These are phyloP conservation scores for Carassius gibelio DNA, from an alignment of 2,113 vertebrate genomes.

Conservation along the genomic window DNA sequence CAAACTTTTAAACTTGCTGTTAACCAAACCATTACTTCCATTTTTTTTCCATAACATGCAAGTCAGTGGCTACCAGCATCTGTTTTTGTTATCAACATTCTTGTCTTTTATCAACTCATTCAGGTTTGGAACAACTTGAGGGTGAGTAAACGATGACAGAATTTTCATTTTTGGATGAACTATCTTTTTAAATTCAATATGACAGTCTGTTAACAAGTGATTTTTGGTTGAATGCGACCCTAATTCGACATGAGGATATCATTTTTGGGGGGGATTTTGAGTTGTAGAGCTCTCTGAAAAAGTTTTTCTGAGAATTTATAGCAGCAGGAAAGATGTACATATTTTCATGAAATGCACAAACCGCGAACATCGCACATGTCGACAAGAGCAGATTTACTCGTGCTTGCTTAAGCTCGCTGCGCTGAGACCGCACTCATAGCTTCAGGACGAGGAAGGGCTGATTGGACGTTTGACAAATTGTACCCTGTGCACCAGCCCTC, in stretches of 20 bases:
- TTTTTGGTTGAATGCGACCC: neutral
- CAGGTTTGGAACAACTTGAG: neutral
- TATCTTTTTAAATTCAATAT: neutral
- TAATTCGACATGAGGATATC: neutral
- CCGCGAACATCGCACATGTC: slow-evolving; percentile 2
- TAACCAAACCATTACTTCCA: too few species aligned
- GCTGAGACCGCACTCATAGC: slow-evolving; percentile 36
- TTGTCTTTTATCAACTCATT: neutral
- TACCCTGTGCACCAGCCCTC: slow-evolving; percentile 40
- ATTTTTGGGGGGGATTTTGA: neutral
- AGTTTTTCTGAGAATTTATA: neutral
- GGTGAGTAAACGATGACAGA: neutral
- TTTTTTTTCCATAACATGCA: neutral
- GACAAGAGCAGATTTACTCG: slow-evolving; percentile 42
- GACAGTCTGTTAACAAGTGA: neutral
- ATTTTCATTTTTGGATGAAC: neutral
- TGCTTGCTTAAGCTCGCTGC: slow-evolving; percentile 52
- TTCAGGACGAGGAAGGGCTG: slow-evolving; percentile 8
- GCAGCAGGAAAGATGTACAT: slow-evolving; percentile 13
- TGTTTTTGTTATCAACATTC: too few species aligned
- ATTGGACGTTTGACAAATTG: slow-evolving; percentile 51
- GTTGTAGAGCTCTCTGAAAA: neutral
- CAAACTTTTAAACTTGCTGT: neutral
- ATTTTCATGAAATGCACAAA: slow-evolving; percentile 9
- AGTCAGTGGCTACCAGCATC: neutral